These are phyloP conservation scores for Onychorhynchus coronatus DNA, from an alignment of 2,113 vertebrate genomes.

Conservation along the genomic window DNA sequence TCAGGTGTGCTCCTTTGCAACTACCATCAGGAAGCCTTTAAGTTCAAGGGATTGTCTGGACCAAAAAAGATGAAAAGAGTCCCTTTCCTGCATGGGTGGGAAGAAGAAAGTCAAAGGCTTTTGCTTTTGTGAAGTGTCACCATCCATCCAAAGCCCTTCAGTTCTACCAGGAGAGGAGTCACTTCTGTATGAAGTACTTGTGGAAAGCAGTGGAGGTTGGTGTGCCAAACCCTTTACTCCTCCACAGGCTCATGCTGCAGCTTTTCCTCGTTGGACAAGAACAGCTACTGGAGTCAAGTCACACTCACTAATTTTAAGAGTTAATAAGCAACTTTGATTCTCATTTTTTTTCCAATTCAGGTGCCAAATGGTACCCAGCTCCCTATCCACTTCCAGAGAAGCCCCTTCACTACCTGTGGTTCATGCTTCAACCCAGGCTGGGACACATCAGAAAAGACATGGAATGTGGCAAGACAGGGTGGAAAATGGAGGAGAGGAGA, in stretches of 20 bases:
- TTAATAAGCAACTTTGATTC: not conserved
- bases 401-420: not conserved
- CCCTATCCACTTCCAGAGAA: not conserved
- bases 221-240: not conserved
- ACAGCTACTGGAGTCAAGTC: not conserved
- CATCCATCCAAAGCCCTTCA: not conserved
- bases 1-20: not conserved
- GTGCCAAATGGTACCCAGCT: not conserved
- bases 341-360: not conserved
- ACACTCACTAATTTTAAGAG: not conserved
- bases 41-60: not conserved
- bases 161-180: not conserved
- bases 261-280: not conserved
- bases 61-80: not conserved
- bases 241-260: rapidly evolving
- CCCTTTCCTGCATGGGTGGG: not conserved
- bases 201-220: rapidly evolving
- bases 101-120: not conserved
- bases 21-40: not conserved
- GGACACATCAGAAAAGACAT: not conserved
- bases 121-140: not conserved
- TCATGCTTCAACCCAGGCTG: no score
- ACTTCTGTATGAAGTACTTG: not conserved
- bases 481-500: not conserved
- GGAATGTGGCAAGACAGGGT: not conserved